Percentiles rank a stretch among this genome's conserved stretches.
Conservation (phyloP, 2,113 vertebrate species). For the Oryzias curvinotus region DNA sequence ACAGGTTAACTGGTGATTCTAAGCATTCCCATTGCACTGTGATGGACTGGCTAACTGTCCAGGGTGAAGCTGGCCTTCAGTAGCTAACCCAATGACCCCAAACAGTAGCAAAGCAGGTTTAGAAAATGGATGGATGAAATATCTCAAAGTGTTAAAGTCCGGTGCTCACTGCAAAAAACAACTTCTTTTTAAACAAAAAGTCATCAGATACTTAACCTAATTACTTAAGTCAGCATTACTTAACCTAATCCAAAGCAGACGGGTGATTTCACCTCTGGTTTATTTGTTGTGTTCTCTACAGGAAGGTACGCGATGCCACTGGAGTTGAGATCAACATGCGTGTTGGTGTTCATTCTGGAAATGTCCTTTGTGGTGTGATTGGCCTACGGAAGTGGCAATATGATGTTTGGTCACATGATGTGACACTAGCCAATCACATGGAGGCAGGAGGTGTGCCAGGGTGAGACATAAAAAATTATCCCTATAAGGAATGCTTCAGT, state of each 20-base stretch:
- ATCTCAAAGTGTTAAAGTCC: too few relatives aligned
- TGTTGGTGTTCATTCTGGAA: slow-evolving; percentile 95
- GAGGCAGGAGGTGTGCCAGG: slow-evolving; percentile 96
- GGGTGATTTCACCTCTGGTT: neutral
- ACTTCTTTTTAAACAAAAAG: too few relatives aligned
- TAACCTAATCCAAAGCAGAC: neutral
- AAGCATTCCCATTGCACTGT: too few relatives aligned
- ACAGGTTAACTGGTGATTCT: too few relatives aligned
- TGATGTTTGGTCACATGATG: slow-evolving; percentile 98
- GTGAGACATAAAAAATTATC: slow-evolving; percentile 72
- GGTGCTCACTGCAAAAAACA: too few relatives aligned
- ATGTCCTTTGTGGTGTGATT: slow-evolving; percentile 95
- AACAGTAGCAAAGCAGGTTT: too few relatives aligned
- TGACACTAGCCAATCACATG: slow-evolving; percentile 98
- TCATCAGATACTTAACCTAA: too few relatives aligned
- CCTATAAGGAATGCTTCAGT: neutral
- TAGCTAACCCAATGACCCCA: too few relatives aligned
- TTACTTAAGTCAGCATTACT: too few relatives aligned
- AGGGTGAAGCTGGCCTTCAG: too few relatives aligned
- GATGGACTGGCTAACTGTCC: too few relatives aligned
- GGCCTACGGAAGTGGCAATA: slow-evolving; percentile 99
- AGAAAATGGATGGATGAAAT: too few relatives aligned
- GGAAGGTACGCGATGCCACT: slow-evolving; percentile 95
- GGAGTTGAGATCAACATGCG: slow-evolving; percentile 98
- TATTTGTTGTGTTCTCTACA: slow-evolving; percentile 46